Evolutionary conservation across 2,797 vertebrate species (phyloP).

Genomic region (Tokudaia tokunoshimensis): DNA sequence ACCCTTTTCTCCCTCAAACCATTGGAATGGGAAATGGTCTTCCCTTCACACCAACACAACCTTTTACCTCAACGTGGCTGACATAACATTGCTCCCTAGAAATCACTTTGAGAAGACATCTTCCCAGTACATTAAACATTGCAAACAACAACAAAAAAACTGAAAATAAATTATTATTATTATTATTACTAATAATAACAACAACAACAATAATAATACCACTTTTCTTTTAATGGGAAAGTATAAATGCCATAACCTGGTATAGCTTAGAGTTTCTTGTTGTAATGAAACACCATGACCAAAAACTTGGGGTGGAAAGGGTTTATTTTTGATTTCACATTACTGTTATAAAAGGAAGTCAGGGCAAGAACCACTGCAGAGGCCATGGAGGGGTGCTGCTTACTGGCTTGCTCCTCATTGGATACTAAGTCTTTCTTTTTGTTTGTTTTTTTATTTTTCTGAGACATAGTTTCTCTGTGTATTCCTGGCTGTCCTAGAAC

Average conservation of each 20-base stretch:
- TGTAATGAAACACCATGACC: neutral
- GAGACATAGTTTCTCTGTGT: neutral
- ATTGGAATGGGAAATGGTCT: constrained; percentile 7
- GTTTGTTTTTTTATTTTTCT: neutral
- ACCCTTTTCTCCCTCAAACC: neutral
- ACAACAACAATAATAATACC: neutral
- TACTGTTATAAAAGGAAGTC: neutral
- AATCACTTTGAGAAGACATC: neutral
- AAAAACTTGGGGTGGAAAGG: neutral
- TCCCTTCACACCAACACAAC: neutral
- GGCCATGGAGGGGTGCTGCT: neutral
- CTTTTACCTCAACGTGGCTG: neutral
- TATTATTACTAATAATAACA: neutral
- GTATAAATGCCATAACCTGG: neutral
- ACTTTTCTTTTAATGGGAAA: neutral
- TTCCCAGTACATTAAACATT: constrained; percentile 20
- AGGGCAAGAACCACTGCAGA: neutral
- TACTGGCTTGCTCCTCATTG: neutral
- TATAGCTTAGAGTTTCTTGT: neutral
- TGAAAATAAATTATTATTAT: neutral
- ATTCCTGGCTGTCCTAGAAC: neutral
- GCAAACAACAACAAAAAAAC: constrained; percentile 37
- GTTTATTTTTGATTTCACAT: neutral
- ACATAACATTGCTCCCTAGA: neutral
- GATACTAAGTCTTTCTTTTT: neutral